Conservation (phyloP, 2,113 vertebrate genomes). For the Irena cyanogastra region DNA sequence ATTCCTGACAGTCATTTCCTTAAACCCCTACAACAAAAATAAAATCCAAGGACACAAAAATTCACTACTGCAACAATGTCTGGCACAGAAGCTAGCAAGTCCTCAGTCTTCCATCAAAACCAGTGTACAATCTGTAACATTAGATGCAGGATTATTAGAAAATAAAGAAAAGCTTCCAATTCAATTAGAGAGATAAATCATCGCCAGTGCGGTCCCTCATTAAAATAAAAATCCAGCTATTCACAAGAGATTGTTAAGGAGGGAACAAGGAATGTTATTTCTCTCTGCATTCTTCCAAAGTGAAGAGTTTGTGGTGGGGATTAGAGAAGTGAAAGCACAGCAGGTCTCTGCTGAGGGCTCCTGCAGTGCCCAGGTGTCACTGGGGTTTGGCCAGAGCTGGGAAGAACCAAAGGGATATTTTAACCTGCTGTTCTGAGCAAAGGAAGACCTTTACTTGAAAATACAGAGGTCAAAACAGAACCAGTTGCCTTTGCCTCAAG, state of each 20-base stretch:
- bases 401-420: not conserved
- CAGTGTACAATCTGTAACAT: not conserved
- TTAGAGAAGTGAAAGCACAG: not conserved
- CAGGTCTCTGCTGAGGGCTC: not conserved
- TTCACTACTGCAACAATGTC: not conserved
- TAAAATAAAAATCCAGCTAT: constrained; percentile 21
- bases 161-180: constrained; percentile 8
- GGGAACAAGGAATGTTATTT: not conserved
- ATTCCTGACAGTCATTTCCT: not conserved
- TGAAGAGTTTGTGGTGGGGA: not conserved
- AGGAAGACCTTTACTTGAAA: not conserved
- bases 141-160: not conserved
- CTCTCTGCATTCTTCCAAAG: not conserved
- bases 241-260: not conserved
- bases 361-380: not conserved
- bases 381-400: not conserved
- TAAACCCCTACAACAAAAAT: not conserved
- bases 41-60: not conserved
- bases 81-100: not conserved
- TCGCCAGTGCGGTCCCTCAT: not conserved
- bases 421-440: not conserved
- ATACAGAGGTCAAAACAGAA: not conserved
- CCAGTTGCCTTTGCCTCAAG: not conserved
- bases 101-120: not conserved
- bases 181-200: constrained; percentile 20